Conservation (phyloP, 2,113 vertebrate species). For the Lontra canadensis region DNA sequence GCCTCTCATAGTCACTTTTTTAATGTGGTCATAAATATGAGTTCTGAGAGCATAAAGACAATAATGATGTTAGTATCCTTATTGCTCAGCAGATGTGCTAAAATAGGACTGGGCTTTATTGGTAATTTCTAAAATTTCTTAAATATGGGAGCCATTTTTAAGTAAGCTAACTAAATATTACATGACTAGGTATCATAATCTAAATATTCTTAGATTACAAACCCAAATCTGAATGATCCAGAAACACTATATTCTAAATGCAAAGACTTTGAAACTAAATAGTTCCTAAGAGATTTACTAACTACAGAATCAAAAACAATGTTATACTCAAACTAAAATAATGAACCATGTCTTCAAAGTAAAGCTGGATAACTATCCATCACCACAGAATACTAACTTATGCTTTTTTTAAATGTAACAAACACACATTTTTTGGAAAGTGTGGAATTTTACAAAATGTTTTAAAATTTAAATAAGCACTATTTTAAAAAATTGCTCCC, state of each 20-base stretch:
- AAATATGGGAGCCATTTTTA: background rate
- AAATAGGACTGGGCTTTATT: background rate
- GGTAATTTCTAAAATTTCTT: background rate
- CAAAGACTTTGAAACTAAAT: background rate
- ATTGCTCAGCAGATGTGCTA: background rate
- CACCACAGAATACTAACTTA: background rate
- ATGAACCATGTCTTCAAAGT: background rate
- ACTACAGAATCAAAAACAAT: background rate
- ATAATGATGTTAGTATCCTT: background rate
- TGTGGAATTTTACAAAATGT: background rate
- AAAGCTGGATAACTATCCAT: background rate
- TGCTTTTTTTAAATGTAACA: background rate
- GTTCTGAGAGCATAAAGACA: background rate
- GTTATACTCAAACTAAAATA: background rate
- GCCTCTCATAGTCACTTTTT: background rate
- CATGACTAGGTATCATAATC: background rate
- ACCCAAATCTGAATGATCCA: background rate
- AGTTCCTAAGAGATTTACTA: background rate
- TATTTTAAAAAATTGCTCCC: background rate
- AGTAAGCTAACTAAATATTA: background rate
- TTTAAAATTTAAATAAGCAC: background rate
- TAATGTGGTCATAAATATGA: background rate
- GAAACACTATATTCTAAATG: slow-evolving; percentile 13
- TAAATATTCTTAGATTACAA: background rate
- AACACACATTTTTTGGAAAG: background rate